These are phyloP conservation scores for Antitype chi DNA, from an alignment of 2,888 invertebrate species.

Conservation along the genomic window DNA sequence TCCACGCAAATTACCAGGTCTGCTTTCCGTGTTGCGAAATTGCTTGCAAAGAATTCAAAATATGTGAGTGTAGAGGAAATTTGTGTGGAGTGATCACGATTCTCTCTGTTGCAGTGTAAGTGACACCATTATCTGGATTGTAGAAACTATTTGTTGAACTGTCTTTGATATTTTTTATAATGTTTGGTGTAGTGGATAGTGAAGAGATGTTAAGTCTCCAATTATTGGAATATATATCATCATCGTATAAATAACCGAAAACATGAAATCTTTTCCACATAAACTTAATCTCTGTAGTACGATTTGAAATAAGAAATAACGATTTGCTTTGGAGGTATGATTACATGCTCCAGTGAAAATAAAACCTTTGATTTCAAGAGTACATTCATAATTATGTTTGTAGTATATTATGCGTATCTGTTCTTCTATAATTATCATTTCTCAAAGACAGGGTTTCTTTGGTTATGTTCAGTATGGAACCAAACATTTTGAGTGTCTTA, in stretches of 20 bases:
- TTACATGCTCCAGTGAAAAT: not conserved
- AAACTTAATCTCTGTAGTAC: not conserved
- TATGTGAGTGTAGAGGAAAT: conserved; percentile 49
- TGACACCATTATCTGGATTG: conserved; percentile 26
- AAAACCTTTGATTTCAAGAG: not conserved
- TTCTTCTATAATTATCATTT: not conserved
- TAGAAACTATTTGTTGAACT: conserved; percentile 19
- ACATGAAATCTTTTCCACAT: not conserved
- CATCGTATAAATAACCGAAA: not conserved
- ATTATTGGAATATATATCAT: not conserved
- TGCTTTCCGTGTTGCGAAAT: conserved; percentile 61
- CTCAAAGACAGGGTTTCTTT: conserved; percentile 3
- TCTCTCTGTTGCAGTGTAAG: conserved; percentile 16
- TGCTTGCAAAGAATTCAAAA: conserved; percentile 54
- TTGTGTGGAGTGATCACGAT: conserved; percentile 40
- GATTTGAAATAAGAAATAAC: conserved; percentile 20
- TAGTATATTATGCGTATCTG: not conserved
- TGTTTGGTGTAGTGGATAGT: not conserved
- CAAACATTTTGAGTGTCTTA: not conserved
- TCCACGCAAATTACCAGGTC: conserved; percentile 60
- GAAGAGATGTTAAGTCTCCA: too few relatives aligned
- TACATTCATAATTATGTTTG: not conserved
- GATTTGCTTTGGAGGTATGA: conserved; percentile 19
- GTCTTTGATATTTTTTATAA: conserved; percentile 1
- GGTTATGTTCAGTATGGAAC: too few relatives aligned